Base-by-base conservation (phyloP, 2,888 invertebrate genomes). In the Agrilus mali region DNA sequence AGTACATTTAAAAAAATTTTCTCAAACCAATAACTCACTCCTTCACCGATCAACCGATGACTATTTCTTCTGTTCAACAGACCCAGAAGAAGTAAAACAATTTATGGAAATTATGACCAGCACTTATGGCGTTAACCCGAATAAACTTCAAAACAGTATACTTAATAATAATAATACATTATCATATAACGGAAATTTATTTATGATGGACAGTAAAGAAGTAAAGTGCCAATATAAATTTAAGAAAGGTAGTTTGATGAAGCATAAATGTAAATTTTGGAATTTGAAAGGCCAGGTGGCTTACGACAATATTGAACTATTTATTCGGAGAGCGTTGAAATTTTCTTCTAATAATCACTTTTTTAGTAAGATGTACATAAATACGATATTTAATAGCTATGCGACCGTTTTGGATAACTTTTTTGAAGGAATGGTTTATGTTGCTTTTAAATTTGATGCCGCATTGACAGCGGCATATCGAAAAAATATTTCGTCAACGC, bases 31-130 rank as follows among this genome's bases (percentile, higher is more conserved):
- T 14, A 42, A 27, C 7, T 42, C 22, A 6, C 38, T 50, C 17
- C 7, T 50, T 16, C 50, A 50, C 35, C 33, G 50, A 10, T 46
- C 48, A 33, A 47, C 48, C 2, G 50, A 50, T 31, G 50, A 50
- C 36, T 50, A 50, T 37, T 41, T 50, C 13, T 50, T 50, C 16
- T 50, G 50, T 35, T 43, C 47, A 20, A 44, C 47, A 8, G 8
- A 34, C 7, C 14, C 36, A 36, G 16, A 42, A 10, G 48, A 50
- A 7, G 42, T 47, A 2, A 22, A 38, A 39, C 20, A 46, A 5
- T 50, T 50, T 37, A 42, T 43, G 5, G 13, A 16, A n/a, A 36
- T 38, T 16, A 50, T 50, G 45, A 36, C 7, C 8, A 10, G 4
- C 5, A 27, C 43, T 22, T 45, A 50, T 36, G 16, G 4, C 2